Conservation (phyloP, 2,797 vertebrate genomes). For the Dipus sagitta region DNA sequence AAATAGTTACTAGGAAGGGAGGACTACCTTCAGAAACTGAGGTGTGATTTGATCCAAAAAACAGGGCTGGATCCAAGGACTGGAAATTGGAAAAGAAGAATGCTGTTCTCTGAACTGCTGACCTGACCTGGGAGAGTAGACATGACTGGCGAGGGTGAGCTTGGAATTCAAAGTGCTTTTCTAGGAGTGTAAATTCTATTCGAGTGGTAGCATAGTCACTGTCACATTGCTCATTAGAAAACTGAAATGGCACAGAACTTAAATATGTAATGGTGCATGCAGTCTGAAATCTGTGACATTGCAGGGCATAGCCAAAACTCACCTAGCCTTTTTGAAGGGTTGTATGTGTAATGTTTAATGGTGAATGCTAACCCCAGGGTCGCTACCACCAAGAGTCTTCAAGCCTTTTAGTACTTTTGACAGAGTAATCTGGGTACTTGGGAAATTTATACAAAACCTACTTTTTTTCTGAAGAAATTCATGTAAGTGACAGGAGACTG, state of each 20-base stretch:
- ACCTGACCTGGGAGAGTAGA: neutral
- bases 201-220: neutral
- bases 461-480: conserved; percentile 66
- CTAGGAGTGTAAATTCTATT: neutral
- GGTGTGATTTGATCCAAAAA: neutral
- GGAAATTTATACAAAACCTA: conserved; percentile 61
- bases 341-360: neutral
- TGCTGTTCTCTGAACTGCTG: neutral
- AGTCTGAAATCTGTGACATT: neutral
- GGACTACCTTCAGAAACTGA: neutral
- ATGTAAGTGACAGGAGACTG: conserved; percentile 52
- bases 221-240: neutral
- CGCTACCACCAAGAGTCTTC: neutral
- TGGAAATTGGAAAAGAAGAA: neutral
- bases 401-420: conserved; percentile 52
- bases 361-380: neutral
- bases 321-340: neutral
- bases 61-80: neutral
- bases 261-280: neutral
- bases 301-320: neutral
- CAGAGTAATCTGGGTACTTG: conserved; percentile 38
- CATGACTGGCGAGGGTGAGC: neutral
- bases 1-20: neutral
- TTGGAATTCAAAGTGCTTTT: neutral
- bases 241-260: neutral